phyloP scores from a whole-genome alignment of 2,888 invertebrate genomes.

The Cremastinae sp. region DNA sequence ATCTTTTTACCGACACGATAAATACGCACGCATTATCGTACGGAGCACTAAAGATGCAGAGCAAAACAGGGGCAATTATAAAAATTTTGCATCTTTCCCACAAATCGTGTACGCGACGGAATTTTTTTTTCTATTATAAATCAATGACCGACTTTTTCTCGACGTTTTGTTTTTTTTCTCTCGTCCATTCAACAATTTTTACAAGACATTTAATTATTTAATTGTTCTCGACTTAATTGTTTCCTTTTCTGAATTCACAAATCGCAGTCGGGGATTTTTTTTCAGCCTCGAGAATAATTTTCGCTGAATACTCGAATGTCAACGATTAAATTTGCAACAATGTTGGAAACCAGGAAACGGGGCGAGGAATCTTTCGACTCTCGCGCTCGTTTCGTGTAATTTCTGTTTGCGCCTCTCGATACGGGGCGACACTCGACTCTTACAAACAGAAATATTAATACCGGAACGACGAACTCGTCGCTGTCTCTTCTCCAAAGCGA shows the following conservation, averaged over 20 bases:
- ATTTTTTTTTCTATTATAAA: background rate
- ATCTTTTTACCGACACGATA: conserved; percentile 9
- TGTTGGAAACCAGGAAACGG: conserved; percentile 39
- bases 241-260: background rate
- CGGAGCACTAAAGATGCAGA: background rate
- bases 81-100: conserved; percentile 40
- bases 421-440: background rate
- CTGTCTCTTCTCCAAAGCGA: conserved; percentile 49
- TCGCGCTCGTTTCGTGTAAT: background rate
- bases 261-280: background rate
- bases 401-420: too few species aligned
- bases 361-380: conserved; percentile 36
- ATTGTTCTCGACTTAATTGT: background rate
- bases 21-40: background rate
- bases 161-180: background rate
- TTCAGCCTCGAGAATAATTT: background rate
- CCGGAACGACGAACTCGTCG: conserved; percentile 43
- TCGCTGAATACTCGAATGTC: background rate
- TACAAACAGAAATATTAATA: conserved; percentile 38
- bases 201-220: background rate
- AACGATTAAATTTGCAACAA: conserved; percentile 29
- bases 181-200: background rate
- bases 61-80: background rate
- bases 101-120: conserved; percentile 35
- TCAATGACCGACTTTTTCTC: background rate